phyloP scores from a whole-genome alignment of 2,888 invertebrate species.

The Nomada ferruginata region DNA sequence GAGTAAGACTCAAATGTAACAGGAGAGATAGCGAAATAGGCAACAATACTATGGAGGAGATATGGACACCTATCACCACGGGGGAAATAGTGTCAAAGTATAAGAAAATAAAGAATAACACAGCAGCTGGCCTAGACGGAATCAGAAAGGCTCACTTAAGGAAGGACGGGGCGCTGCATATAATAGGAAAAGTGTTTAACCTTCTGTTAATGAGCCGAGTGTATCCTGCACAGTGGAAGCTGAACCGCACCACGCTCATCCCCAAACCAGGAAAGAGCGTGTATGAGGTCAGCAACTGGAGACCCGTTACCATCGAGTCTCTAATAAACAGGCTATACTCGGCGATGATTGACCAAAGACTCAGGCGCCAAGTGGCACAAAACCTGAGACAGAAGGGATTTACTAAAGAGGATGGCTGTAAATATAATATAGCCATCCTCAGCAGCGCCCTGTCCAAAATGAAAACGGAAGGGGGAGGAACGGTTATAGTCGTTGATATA shows the following conservation, averaged over 20 bases:
- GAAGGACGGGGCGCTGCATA: not conserved
- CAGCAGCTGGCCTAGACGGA: accelerated
- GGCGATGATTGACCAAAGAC: too few relatives aligned
- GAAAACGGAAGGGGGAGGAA: too few relatives aligned
- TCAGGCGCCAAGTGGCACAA: too few relatives aligned
- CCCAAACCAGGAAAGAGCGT: too few relatives aligned
- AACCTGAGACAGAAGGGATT: too few relatives aligned
- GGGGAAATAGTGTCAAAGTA: accelerated
- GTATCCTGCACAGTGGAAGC: accelerated
- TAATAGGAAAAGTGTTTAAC: not conserved
- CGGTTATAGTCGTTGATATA: accelerated
- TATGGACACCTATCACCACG: too few relatives aligned
- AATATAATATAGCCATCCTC: too few relatives aligned
- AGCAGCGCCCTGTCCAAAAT: too few relatives aligned
- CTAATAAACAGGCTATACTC: not conserved
- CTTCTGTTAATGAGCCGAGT: not conserved
- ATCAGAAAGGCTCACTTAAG: not conserved
- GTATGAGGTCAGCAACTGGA: too few relatives aligned
- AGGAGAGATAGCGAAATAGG: too few relatives aligned
- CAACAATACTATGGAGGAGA: accelerated
- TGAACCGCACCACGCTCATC: not conserved
- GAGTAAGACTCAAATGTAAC: accelerated
- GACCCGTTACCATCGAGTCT: too few relatives aligned
- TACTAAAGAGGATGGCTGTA: too few relatives aligned
- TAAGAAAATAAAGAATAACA: accelerated